These are phyloP conservation scores for Hipposideros armiger DNA, from an alignment of 2,113 vertebrate species.

Conservation along the genomic window DNA sequence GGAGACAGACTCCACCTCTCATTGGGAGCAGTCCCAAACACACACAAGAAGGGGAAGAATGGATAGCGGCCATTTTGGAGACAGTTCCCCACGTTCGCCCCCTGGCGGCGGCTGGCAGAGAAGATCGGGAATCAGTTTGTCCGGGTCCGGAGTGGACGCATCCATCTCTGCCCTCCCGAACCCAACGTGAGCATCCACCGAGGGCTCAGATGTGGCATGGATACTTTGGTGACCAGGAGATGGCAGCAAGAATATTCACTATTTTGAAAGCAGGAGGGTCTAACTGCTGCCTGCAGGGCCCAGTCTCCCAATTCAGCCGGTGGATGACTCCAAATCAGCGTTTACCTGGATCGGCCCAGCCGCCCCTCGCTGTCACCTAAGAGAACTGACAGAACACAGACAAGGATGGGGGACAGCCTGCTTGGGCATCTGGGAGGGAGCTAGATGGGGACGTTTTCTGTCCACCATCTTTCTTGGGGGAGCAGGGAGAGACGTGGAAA, in stretches of 20 bases:
- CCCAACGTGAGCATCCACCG: background rate
- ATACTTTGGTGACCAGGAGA: background rate
- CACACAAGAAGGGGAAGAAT: background rate
- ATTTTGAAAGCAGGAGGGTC: background rate
- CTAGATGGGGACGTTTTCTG: background rate
- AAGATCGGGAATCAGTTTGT: background rate
- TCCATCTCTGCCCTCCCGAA: rapidly evolving
- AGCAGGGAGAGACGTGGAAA: background rate
- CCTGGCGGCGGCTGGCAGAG: background rate
- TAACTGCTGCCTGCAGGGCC: no score
- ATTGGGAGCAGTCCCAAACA: background rate
- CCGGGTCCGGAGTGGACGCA: rapidly evolving
- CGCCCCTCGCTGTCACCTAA: background rate
- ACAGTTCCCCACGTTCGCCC: background rate
- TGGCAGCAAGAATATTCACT: background rate
- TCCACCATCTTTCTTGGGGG: background rate
- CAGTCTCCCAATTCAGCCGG: background rate
- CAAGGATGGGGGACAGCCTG: background rate
- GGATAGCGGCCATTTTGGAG: background rate
- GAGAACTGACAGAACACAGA: background rate
- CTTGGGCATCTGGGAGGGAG: background rate
- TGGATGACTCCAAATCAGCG: background rate
- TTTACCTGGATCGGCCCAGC: background rate
- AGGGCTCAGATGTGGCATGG: background rate
- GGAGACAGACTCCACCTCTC: background rate